Base-by-base conservation (phyloP, 30 jellyfish, hydroid and myxozoan species). In the Chironex yamaguchii region DNA sequence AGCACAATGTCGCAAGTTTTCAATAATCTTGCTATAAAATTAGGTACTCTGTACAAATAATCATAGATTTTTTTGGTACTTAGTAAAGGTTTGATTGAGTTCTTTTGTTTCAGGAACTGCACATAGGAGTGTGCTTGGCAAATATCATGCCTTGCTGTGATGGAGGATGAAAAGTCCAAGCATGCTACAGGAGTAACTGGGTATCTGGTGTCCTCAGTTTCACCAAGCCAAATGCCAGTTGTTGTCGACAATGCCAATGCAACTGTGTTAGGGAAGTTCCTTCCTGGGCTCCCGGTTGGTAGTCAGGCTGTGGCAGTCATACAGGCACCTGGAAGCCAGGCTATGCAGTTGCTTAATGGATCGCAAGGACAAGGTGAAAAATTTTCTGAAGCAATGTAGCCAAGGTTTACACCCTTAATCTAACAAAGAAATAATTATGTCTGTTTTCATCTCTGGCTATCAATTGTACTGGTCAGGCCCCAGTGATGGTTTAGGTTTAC, bases 301-400 rank as follows among this genome's bases (percentile, higher is more conserved):
- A 87, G 62, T 52, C 90, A 76, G 24, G 68, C 90, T 11, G 96
- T 87, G 13, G 91, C 96, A 28, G 96, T 87, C 50, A 76, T 87
- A 13, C 96, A 86, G 3, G 89, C 84, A 24, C 67, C 84, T 4
- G 87, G 83, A 14, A 48, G 83, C 13, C 79, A 67, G n/a, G 90
- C 76, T 22, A 24, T 87, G 67, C 96, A 86, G 2, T 29, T 76
- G 17, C 30, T 87, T 0, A 80, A 87, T 76, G 91, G 90, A 9
- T 1, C 67, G 2, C 51, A 27, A 1, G 31, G 51, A 17, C 36
- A 71, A 67, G 87, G 91, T 80, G n/a, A n/a, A n/a, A n/a, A n/a
- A n/a, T n/a, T n/a, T n/a, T n/a, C n/a, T n/a, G n/a, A n/a, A n/a
- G n/a, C n/a, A n/a, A n/a, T n/a, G n/a, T n/a, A n/a, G n/a, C n/a